Base-by-base conservation (phyloP, 2,113 vertebrate species). In the Hylia prasina region DNA sequence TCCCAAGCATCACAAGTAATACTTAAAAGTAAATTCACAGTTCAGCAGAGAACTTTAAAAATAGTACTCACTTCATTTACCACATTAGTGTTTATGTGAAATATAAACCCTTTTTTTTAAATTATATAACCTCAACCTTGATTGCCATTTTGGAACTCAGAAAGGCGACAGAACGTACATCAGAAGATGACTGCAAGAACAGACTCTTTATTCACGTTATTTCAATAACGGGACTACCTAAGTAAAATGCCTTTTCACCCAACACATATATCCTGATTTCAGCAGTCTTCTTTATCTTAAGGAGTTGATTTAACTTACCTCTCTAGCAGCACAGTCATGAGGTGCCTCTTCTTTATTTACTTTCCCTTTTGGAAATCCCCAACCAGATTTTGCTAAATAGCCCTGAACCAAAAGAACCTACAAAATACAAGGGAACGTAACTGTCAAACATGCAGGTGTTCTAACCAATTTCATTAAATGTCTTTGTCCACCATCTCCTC, bases 321-420 rank as follows among this genome's bases (percentile, higher is more conserved):
- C 99, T 96, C 99, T 98, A 78, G 99, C 99, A 61, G 99, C 99
- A 95, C 99, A 99, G 84, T 99, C 99, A 77, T 99, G 99, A 60
- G 99, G 99, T 28, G 99, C 99, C 85, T 99, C 99, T 66, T 99
- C 99, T 97, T 99, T 99, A 83, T 99, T 99, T 48, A 99, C 99
- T 96, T 99, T 99, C 39, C 99, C 99, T 96, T 99, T 99, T 51
- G 99, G 99, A 98, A 99, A 99, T 68, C 99, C 99, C 99, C 99
- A 99, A 57, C 99, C 99, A 82, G 99, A 99, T 94, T 99, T 99
- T 42, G 99, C 99, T 82, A 99, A 98, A 97, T 99, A 99, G 45
- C 99, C 99, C 96, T 99, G 99, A 97, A 99, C 99, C 82, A 99
- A 98, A 80, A 99, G 98, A 28, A 97, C 99, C 99, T 99, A 92